A percentile compares a stretch with the other conserved stretches of the same genome.
These are phyloP conservation scores for Jacana jacana DNA, from an alignment of 2,113 vertebrate genomes.

Conservation along the genomic window DNA sequence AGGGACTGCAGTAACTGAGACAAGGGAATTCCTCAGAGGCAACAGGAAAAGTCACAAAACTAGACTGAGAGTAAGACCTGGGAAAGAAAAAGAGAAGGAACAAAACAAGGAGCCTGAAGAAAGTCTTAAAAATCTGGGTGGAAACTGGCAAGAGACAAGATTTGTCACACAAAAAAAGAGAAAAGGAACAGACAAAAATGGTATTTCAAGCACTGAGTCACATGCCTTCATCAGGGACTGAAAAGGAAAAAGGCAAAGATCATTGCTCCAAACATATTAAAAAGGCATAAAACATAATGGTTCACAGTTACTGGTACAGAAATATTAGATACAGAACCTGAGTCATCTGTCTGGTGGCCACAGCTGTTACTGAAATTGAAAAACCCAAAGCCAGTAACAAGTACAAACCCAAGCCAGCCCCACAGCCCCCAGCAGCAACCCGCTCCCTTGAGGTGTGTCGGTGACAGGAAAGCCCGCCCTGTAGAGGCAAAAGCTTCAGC, in stretches of 20 bases:
- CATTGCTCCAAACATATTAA: not conserved
- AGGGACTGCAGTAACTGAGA: not conserved
- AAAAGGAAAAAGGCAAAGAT: not conserved
- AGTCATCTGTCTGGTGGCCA: not conserved
- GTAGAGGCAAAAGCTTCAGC: not conserved
- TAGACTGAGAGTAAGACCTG: not conserved
- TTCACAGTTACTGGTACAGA: not conserved
- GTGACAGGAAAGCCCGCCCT: conserved; percentile 12
- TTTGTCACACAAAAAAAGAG: not conserved
- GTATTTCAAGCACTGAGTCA: not conserved
- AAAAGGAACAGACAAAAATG: not conserved
- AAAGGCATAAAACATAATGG: not conserved
- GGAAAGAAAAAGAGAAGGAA: not conserved
- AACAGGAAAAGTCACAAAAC: not conserved
- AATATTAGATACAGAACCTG: not conserved
- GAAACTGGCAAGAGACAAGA: not conserved
- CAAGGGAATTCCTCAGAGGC: not conserved
- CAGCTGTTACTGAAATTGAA: not conserved
- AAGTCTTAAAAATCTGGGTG: not conserved
- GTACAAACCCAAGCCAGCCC: not conserved
- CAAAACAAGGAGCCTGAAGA: not conserved
- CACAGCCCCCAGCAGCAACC: not conserved
- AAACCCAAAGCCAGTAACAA: not conserved
- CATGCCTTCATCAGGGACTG: not conserved
- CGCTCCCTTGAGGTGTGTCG: not conserved